A percentile compares a stretch with the other conserved stretches of the same genome.
These are phyloP conservation scores for Pinna nobilis DNA, from an alignment of 1,140 invertebrate genomes.

Conservation along the genomic window DNA sequence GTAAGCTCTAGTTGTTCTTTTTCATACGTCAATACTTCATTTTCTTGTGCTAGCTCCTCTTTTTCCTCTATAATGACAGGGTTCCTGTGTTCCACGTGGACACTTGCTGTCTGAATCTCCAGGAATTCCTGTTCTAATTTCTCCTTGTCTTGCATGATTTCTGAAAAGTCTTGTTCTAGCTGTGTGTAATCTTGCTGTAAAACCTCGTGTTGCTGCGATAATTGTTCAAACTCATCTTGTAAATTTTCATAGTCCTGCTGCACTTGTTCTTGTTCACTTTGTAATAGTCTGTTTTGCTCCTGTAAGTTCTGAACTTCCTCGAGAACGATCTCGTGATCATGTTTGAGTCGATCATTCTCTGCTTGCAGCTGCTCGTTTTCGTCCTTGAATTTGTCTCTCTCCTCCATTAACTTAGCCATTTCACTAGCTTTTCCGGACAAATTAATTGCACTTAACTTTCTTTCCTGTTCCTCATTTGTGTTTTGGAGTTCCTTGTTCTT, in stretches of 20 bases:
- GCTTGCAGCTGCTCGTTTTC: conserved; percentile 49
- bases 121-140: conserved; percentile 61
- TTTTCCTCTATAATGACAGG: conserved; percentile 39
- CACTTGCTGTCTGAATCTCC: conserved; percentile 53
- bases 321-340: conserved; percentile 63
- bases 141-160: conserved; percentile 64
- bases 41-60: conserved; percentile 52
- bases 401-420: conserved; percentile 61
- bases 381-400: conserved; percentile 55
- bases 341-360: conserved; percentile 49
- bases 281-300: conserved; percentile 42
- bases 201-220: conserved; percentile 56
- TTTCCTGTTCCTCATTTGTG: conserved; percentile 61
- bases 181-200: conserved; percentile 65
- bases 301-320: conserved; percentile 68
- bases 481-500: conserved; percentile 51
- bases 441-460: conserved; percentile 51
- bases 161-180: conserved; percentile 64
- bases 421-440: conserved; percentile 62
- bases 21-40: conserved; percentile 52
- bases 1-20: conserved; percentile 62
- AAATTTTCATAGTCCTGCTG: conserved; percentile 50
- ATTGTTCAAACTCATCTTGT: conserved; percentile 60
- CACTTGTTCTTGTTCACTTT: conserved; percentile 55
- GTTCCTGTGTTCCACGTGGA: conserved; percentile 46